Percentiles rank a stretch among this genome's conserved stretches.
phyloP scores from a whole-genome alignment of 2,113 vertebrate genomes.

The Nicator chloris region DNA sequence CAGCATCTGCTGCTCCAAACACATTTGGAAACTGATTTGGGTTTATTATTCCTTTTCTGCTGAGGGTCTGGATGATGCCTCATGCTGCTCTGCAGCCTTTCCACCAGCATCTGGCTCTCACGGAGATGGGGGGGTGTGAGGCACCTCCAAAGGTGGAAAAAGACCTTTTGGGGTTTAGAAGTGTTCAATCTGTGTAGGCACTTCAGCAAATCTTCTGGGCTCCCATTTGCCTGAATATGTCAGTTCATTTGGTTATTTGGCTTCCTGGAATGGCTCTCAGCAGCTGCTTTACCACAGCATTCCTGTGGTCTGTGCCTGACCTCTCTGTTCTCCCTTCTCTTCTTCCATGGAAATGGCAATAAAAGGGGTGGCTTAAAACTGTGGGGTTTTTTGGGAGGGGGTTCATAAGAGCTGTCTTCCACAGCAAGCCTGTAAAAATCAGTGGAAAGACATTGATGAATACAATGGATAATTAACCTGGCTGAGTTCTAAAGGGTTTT shows the following conservation, averaged over 20 bases:
- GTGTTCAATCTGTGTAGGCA: neutral
- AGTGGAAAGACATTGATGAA: neutral
- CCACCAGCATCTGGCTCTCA: neutral
- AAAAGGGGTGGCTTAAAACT: neutral
- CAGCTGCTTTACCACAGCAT: neutral
- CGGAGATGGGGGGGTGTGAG: neutral
- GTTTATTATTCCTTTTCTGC: neutral
- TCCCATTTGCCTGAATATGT: neutral
- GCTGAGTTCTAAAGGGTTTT: neutral
- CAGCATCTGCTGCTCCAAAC: neutral
- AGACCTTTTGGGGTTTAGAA: neutral
- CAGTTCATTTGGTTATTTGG: neutral
- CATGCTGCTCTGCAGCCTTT: neutral
- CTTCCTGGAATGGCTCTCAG: neutral
- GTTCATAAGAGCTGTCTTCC: neutral
- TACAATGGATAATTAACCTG: neutral
- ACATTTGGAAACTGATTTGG: neutral
- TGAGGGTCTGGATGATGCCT: neutral
- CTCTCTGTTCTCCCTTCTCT: neutral
- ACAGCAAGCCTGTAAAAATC: neutral
- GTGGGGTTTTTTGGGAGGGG: neutral
- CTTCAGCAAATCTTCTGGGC: neutral
- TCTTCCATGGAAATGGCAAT: neutral
- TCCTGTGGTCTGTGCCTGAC: neutral
- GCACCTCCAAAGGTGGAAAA: neutral